Conservation (phyloP, 1,140 invertebrate genomes). For the Penaeus vannamei region DNA sequence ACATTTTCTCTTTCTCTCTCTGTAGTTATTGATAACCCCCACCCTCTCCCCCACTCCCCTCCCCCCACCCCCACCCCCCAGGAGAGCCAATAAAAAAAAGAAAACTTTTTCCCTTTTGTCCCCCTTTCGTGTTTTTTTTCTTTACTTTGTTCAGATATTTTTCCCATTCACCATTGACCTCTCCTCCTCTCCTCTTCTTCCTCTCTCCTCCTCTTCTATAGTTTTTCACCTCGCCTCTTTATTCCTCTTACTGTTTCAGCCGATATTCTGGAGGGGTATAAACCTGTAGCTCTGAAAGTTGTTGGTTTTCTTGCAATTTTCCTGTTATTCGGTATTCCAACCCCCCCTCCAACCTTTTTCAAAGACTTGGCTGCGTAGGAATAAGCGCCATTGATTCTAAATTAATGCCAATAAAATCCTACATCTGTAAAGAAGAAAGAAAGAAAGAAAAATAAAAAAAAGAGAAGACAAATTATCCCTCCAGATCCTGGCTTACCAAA, state of each 20-base stretch:
- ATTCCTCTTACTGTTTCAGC: background rate
- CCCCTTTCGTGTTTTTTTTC: too few relatives aligned
- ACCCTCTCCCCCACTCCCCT: background rate
- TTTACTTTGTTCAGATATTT: too few relatives aligned
- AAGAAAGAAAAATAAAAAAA: background rate
- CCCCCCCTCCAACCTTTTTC: too few relatives aligned
- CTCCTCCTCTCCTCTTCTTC: constrained; percentile 9
- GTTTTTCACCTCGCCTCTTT: background rate
- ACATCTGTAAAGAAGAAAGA: background rate
- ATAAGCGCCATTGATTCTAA: too few relatives aligned
- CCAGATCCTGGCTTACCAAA: constrained; percentile 26
- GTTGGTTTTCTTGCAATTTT: too few relatives aligned
- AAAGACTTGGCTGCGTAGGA: too few relatives aligned
- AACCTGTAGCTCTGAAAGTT: background rate
- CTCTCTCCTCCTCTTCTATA: background rate
- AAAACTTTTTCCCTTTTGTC: too few relatives aligned
- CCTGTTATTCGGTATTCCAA: too few relatives aligned
- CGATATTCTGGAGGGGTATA: too few relatives aligned
- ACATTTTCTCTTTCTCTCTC: background rate
- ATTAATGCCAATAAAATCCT: background rate
- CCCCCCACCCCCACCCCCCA: constrained; percentile 6
- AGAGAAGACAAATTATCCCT: background rate
- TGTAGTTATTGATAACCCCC: background rate
- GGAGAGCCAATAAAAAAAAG: constrained; percentile 8
- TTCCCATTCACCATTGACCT: background rate